These are phyloP conservation scores for Carcharodon carcharias DNA, from an alignment of 2,797 vertebrate genomes.

Conservation along the genomic window DNA sequence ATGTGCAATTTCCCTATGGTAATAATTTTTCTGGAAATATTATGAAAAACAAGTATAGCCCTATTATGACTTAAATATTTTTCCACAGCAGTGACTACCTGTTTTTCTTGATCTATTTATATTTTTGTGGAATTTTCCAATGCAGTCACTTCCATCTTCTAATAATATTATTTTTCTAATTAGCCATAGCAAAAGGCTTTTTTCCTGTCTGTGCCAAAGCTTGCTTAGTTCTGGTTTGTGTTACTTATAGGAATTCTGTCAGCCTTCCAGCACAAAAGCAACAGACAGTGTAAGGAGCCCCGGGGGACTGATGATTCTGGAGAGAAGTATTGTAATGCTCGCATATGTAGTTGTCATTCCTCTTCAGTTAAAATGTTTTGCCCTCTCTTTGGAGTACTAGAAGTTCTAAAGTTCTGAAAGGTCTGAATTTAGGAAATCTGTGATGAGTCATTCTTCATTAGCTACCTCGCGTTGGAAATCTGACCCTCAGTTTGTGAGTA, in stretches of 20 bases:
- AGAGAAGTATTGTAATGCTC: neutral
- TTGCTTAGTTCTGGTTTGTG: neutral
- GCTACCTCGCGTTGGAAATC: neutral
- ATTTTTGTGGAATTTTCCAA: conserved; percentile 29
- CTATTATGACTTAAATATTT: neutral
- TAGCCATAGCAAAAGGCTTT: neutral
- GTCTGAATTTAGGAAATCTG: neutral
- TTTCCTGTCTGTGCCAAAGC: neutral
- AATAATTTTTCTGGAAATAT: neutral
- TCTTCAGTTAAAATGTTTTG: neutral
- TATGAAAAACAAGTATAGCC: neutral
- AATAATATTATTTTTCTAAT: neutral
- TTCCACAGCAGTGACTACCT: neutral
- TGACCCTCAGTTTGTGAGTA: neutral
- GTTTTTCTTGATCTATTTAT: neutral
- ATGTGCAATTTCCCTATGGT: neutral
- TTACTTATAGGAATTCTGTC: neutral
- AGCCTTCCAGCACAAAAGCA: neutral
- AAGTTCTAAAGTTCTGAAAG: neutral
- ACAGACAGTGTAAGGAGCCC: neutral
- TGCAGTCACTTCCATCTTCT: neutral
- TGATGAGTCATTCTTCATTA: neutral
- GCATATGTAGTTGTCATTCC: neutral
- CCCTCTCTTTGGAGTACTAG: neutral
- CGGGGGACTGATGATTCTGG: neutral